phyloP scores from a whole-genome alignment of 2,797 vertebrate species.

The Graptemys geographica region DNA sequence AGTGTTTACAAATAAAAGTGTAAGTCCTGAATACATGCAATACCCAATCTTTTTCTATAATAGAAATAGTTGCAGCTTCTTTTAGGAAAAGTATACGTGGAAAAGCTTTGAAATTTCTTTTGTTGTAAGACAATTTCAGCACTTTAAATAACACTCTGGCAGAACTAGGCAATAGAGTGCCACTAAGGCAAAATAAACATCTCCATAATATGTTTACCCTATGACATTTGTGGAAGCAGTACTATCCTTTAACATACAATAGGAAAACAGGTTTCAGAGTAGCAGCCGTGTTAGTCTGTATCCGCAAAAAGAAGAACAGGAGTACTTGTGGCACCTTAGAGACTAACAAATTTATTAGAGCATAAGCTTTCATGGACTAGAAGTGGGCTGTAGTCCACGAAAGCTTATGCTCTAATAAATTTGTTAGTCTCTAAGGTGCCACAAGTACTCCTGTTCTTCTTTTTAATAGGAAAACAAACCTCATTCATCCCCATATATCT shows the following conservation, averaged over 20 bases:
- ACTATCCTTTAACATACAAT: neutral
- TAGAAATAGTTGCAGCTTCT: neutral
- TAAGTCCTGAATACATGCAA: neutral
- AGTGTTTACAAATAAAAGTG: neutral
- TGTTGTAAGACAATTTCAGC: neutral
- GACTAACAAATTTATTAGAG: too few species aligned
- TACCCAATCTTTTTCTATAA: neutral
- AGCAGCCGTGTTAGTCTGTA: too few species aligned
- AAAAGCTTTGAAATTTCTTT: neutral
- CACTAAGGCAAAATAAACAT: conserved; percentile 1
- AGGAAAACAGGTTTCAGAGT: neutral
- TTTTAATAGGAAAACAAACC: neutral
- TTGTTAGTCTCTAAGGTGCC: too few species aligned
- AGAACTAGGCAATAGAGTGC: neutral
- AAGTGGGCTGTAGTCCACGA: too few species aligned
- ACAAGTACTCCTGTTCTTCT: too few species aligned
- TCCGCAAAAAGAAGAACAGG: too few species aligned
- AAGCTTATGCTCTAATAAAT: too few species aligned
- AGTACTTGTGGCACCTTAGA: too few species aligned
- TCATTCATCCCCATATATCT: neutral
- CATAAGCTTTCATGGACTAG: too few species aligned
- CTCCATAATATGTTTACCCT: neutral
- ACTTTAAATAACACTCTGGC: conserved; percentile 10
- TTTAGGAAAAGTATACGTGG: neutral
- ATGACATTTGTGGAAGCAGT: conserved; percentile 1